Conservation (phyloP, 2,888 invertebrate species). For the Anoplius nigerrimus region DNA sequence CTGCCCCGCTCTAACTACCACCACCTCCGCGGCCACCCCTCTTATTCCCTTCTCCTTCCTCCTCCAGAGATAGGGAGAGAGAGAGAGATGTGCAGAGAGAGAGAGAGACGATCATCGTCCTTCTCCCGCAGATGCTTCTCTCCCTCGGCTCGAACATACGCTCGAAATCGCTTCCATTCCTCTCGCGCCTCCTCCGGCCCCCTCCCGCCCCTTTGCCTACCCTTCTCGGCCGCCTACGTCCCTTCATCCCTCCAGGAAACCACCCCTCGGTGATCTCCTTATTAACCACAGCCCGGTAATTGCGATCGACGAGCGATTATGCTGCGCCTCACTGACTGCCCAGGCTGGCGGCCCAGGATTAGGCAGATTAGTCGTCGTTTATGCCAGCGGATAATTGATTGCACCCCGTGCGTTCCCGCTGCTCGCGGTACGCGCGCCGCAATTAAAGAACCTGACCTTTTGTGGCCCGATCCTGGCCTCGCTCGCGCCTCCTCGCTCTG, state of each 20-base stretch:
- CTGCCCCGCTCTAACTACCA: slow-evolving; percentile 58
- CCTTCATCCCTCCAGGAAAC: slow-evolving; percentile 36
- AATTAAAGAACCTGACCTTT: slow-evolving; percentile 44
- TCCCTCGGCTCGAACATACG: slow-evolving; percentile 35
- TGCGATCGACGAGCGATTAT: slow-evolving; percentile 71
- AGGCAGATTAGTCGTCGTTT: slow-evolving; percentile 72
- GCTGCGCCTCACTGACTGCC: slow-evolving; percentile 68
- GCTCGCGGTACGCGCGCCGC: slow-evolving; percentile 26
- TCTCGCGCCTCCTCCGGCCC: slow-evolving; percentile 13
- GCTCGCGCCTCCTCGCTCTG: background rate
- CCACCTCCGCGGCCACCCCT: slow-evolving; percentile 19
- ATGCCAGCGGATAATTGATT: slow-evolving; percentile 68
- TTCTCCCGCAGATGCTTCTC: slow-evolving; percentile 25
- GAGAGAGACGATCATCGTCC: slow-evolving; percentile 39
- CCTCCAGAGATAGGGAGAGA: too few relatives aligned
- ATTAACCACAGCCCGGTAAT: slow-evolving; percentile 74
- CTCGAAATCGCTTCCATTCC: slow-evolving; percentile 25
- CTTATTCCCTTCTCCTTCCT: slow-evolving; percentile 24
- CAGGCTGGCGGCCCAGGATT: slow-evolving; percentile 62
- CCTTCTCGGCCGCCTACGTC: slow-evolving; percentile 19
- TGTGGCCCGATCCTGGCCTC: background rate
- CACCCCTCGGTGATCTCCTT: slow-evolving; percentile 71
- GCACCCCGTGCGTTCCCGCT: slow-evolving; percentile 42
- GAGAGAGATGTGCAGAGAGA: too few relatives aligned
- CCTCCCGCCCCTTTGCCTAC: slow-evolving; percentile 1